phyloP scores from a whole-genome alignment of 2,797 vertebrate species.

The Poeciliopsis infans region DNA sequence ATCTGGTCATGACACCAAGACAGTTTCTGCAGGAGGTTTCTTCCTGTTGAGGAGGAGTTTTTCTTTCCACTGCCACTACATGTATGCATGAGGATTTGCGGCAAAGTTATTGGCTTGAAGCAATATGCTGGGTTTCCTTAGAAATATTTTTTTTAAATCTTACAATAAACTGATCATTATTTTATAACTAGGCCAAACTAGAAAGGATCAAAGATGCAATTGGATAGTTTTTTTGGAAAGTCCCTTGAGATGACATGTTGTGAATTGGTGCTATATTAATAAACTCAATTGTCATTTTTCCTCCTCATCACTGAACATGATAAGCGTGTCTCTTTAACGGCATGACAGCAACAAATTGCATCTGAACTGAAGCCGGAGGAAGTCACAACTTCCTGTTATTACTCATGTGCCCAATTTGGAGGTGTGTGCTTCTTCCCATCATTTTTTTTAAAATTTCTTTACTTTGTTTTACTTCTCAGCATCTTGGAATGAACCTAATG shows the following conservation, averaged over 20 bases:
- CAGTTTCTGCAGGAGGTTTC: neutral
- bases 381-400: neutral
- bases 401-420: neutral
- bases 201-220: too few relatives aligned
- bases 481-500: neutral
- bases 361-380: neutral
- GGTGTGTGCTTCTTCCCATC: neutral
- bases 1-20: neutral
- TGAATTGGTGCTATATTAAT: too few relatives aligned
- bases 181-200: too few relatives aligned
- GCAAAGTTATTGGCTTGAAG: neutral
- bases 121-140: neutral
- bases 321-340: neutral
- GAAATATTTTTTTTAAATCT: neutral
- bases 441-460: neutral
- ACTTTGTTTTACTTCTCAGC: neutral
- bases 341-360: neutral
- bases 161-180: neutral
- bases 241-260: too few relatives aligned
- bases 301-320: too few relatives aligned
- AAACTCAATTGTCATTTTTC: too few relatives aligned
- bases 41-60: neutral
- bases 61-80: neutral
- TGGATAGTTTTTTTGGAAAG: too few relatives aligned
- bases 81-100: neutral